phyloP scores from a whole-genome alignment of 2,797 vertebrate genomes.

The Betta splendens region DNA sequence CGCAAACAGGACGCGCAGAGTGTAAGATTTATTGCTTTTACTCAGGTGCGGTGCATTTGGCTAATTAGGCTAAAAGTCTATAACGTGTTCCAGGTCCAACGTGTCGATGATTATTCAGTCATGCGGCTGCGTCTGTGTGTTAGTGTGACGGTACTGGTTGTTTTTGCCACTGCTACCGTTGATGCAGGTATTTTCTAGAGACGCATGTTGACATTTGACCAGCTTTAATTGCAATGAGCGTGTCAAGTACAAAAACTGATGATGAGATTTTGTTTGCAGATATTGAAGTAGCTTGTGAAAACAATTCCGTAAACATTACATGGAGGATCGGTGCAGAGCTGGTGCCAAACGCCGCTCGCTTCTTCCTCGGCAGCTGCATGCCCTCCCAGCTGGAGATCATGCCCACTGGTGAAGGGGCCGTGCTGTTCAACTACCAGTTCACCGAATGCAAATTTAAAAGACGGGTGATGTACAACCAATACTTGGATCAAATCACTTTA shows the following conservation, averaged over 20 bases:
- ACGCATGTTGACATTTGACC: background rate
- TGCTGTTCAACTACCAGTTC: constrained; percentile 61
- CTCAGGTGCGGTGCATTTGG: constrained; percentile 60
- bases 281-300: constrained; percentile 62
- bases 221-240: too few relatives aligned
- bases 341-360: constrained; percentile 53
- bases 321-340: constrained; percentile 65
- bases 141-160: constrained; percentile 29
- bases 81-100: constrained; percentile 7
- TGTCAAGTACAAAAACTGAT: background rate
- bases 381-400: constrained; percentile 35
- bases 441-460: constrained; percentile 69
- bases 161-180: constrained; percentile 15
- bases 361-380: constrained; percentile 78
- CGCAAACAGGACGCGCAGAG: background rate
- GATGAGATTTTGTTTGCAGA: constrained; percentile 45
- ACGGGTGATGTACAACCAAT: constrained; percentile 46
- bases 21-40: background rate
- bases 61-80: constrained; percentile 51
- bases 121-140: constrained; percentile 46
- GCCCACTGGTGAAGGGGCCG: constrained; percentile 50
- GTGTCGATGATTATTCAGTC: background rate
- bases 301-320: constrained; percentile 43
- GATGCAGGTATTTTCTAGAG: constrained; percentile 42
- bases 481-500: background rate